Evolutionary conservation across 2,888 invertebrate species (phyloP), one percentile per base, ranked within the genome.

Genomic region (Tholera decimalis): DNA sequence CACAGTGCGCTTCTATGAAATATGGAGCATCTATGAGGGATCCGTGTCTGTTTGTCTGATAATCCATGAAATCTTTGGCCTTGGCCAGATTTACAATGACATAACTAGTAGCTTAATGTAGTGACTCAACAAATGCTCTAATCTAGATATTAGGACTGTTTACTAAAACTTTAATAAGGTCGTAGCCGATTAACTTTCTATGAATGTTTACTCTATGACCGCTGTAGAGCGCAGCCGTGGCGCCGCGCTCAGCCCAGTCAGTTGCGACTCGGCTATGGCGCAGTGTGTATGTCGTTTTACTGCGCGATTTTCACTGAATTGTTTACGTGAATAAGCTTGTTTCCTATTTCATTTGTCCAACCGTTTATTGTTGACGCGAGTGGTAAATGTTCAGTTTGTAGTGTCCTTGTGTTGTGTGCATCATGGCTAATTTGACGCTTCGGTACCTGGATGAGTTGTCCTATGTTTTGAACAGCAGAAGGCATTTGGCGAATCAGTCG

Each of bases 371-470:
- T 84, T 68, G 73, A 51, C 73, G 85, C 57, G 74, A 79, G 87
- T 86, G 78, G 70, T 85, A 77, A 79, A 85, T 85, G 81, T 67
- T 79, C 69, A 66, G 72, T 78, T 77, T 72, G 46, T 63, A 78
- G 78, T 79, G 82, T 65, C 67, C 55, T 74, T 73, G 87, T 84
- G 84, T 79, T 82, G 82, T 85, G 84, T 82, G 81, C 75, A 80
- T 75, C 82, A 95, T 95, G 95, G 94, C 95, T 30, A 95, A 94
- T 80, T 86, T 96, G 81, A 95, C 95, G 73, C 84, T 96, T 60
- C 87, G 95, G 44, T 96, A 96, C 90, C 92, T 96, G 92, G 96
- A 96, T 88, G 96, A 96, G 89, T 83, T 96, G 76, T 95, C 95
- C 30, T 95, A 91, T 80, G 96, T 96, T 68, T 83, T 96, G 89